Evolutionary conservation across 2,888 invertebrate genomes (phyloP).

Genomic region (Mayetiola destructor): DNA sequence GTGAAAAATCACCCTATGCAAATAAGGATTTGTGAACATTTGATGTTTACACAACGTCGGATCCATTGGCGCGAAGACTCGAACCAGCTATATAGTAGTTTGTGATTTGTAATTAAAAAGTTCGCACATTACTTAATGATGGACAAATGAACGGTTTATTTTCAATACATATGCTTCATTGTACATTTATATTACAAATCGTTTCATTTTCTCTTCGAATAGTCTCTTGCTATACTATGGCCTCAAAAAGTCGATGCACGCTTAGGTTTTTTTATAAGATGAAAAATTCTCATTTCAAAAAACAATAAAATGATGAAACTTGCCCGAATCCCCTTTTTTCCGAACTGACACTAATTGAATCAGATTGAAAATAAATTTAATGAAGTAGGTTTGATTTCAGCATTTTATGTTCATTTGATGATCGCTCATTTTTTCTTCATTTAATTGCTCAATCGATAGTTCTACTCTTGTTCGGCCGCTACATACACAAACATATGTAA

Average conservation of each 20-base stretch:
- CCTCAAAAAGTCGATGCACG: no score
- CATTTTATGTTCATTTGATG: no score
- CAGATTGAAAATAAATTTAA: background rate
- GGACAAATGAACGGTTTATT: background rate
- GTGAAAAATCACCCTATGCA: background rate
- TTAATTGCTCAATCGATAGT: background rate
- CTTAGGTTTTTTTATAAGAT: no score
- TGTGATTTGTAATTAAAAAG: background rate
- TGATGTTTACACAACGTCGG: background rate
- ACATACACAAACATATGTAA: background rate
- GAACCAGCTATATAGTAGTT: background rate
- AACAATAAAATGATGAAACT: constrained; percentile 8
- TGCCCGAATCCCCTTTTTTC: background rate
- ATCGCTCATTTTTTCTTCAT: background rate
- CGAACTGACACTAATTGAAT: background rate
- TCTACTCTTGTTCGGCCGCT: background rate
- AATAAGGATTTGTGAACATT: background rate
- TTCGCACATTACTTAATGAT: constrained; percentile 8
- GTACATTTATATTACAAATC: background rate
- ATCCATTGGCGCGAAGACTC: background rate
- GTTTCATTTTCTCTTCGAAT: background rate
- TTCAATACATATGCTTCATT: background rate
- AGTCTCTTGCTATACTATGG: background rate
- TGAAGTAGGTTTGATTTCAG: background rate
- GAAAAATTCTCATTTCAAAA: background rate